phyloP scores from a whole-genome alignment of 2,888 invertebrate genomes.

The Tubulanus polymorphus region DNA sequence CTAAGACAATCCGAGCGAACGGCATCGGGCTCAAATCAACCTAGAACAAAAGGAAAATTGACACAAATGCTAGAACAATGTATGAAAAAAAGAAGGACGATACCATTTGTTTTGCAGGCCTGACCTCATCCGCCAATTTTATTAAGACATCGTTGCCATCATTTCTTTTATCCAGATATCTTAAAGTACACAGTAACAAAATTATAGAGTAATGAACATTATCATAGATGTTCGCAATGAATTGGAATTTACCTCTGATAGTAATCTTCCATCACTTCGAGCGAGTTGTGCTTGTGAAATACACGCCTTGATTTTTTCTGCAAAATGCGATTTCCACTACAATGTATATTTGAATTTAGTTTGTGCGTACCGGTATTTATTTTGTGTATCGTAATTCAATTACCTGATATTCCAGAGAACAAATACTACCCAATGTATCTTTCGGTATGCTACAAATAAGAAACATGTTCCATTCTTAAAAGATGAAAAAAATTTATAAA shows the following conservation, averaged over 20 bases:
- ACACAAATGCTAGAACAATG: not conserved
- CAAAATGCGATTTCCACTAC: not conserved
- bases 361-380: not conserved
- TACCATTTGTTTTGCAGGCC: not conserved
- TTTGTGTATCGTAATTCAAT: not conserved
- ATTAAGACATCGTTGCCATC: conserved; percentile 21
- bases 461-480: conserved; percentile 12
- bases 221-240: not conserved
- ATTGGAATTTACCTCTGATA: conserved; percentile 27
- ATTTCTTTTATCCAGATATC: conserved; percentile 17
- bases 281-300: conserved; percentile 27
- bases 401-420: conserved; percentile 32
- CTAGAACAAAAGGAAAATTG: conserved; percentile 23
- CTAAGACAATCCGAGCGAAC: conserved; percentile 61
- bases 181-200: conserved; percentile 8
- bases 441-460: conserved; percentile 17
- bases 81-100: not conserved
- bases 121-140: conserved; percentile 21
- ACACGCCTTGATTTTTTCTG: conserved; percentile 32
- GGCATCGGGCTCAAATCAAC: conserved; percentile 61
- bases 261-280: conserved; percentile 23
- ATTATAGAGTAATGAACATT: not conserved
- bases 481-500: not conserved
- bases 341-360: not conserved
- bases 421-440: conserved; percentile 32